Evolutionary conservation across 2,113 vertebrate species (phyloP), one percentile per base, ranked within the genome.

Genomic region (Melanocharis versteri): DNA sequence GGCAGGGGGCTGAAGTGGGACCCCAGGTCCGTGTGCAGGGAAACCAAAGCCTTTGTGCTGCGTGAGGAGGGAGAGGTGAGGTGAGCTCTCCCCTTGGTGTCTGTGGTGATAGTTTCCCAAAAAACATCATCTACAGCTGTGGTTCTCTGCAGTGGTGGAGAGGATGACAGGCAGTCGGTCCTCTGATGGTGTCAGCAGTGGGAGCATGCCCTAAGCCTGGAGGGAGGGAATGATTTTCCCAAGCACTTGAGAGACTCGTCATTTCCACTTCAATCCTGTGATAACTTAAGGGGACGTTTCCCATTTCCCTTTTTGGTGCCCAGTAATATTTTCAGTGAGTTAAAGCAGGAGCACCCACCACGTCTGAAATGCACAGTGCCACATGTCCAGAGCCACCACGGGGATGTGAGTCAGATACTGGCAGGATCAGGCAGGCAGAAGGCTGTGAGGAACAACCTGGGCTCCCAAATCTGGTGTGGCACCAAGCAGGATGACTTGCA

Each of bases 1-100:
- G 3, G 11, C 22, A 7, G 10, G 13, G 27, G 2, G 5, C 7
- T 11, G 26, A 65, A 33, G 30, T 19, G 35, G n/a, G 15, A 65
- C 24, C 37, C 65, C n/a, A 30, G 35, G 33, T 11, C 35, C 3
- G 1, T 0, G 0, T 12, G 44, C 35, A 35, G 53, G 24, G 40
- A 56, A 51, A 7, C 60, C 66, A 56, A 76, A 76, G 44, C 13
- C 42, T 54, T 62, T 33, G 75, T 47, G 42, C 64, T 81, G 40
- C 40, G 30, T 7, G 37, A 61, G 31, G 54, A 21, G 33, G n/a
- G 23, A 60, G 21, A 27, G 30, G 13, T 47, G 48, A 84, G 37
- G 26, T 45, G 64, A 54, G 50, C 9, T 72, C 30, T 72, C 40
- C 33, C 40, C 40, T 58, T 1, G 0, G 19, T 53, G 68, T 15